Evolutionary conservation across 2,797 vertebrate species (phyloP).

Genomic region (Anguilla obscura): DNA sequence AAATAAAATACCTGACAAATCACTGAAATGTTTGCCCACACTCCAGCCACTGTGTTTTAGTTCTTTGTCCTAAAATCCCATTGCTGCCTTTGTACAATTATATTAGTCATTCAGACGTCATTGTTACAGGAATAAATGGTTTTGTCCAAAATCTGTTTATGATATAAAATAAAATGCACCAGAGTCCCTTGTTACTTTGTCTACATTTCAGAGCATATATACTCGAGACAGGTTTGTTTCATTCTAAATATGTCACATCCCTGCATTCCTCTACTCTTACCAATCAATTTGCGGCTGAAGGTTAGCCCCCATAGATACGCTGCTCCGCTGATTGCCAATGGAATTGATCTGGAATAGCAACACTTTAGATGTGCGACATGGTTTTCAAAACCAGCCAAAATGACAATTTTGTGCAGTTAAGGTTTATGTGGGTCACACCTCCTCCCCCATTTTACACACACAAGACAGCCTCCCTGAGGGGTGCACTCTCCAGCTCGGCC

Average conservation of each 20-base stretch:
- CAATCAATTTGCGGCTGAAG: not conserved
- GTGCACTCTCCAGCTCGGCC: constrained; percentile 39
- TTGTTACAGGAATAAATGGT: constrained; percentile 10
- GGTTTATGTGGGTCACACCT: not conserved
- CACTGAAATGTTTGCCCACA: not conserved
- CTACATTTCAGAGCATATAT: constrained; percentile 4
- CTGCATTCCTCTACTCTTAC: not conserved
- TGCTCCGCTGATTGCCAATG: not conserved
- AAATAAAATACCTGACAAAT: constrained; percentile 17
- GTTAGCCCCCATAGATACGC: not conserved
- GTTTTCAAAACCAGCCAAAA: not conserved
- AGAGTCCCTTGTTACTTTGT: not conserved
- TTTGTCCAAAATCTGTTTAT: constrained; percentile 5
- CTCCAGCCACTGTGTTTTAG: constrained; percentile 26
- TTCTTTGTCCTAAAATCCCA: constrained; percentile 15
- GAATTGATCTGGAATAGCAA: not conserved
- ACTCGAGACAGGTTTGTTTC: no score
- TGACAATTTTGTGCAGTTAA: not conserved
- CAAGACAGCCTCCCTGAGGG: constrained; percentile 50
- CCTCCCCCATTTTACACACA: constrained; percentile 19
- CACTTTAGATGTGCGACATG: not conserved
- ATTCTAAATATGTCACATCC: not conserved
- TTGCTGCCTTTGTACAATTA: constrained; percentile 6
- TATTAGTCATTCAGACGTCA: constrained; percentile 22
- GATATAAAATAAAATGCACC: constrained; percentile 17